Base-by-base conservation (phyloP, 2,113 vertebrate species). In the Mobula hypostoma region DNA sequence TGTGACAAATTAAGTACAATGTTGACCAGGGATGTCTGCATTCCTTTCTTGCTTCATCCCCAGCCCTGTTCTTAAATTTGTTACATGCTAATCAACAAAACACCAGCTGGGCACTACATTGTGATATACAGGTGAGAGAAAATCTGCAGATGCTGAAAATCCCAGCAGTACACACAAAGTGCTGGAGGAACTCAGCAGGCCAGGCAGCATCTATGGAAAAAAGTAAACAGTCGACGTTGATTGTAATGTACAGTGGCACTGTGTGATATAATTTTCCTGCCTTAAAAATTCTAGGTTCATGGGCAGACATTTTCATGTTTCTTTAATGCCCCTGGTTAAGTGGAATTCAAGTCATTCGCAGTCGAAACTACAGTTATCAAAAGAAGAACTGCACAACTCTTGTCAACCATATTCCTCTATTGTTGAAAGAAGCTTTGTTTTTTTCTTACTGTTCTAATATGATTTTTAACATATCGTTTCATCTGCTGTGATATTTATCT, bases 1-100 rank as follows among this genome's bases (percentile, higher is more conserved):
- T 7, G 98, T 95, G 72, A 76, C n/a, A 66, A 94, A 24, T 32
- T 87, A 5, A 32, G 68, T 95, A 94, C 94, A 61, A 24, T 0
- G 27, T 88, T 32, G 2, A 72, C 40, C 3, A 78, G 70, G 9
- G 58, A 48, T 94, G 24, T 0, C 15, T 29, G 17, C 78, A 88
- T 0, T n/a, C 36, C 19, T 8, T 79, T n/a, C 94, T 11, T 77
- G 1, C 9, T 95, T 24, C 94, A 48, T 74, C 29, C 94, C 36
- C n/a, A 48, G 48, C 78, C 83, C 94, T 40, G 94, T 94, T 70
- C 19, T 74, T 94, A 63, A 48, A 94, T 21, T 61, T 95, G 94
- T 94, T 94, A 87, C 91, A 94, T 94, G 94, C 80, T 5, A 90
- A 80, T 94, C 94, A 91, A 88, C 91, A 95, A 94, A 74, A 94